These are phyloP conservation scores for Intellagama lesueurii DNA, from an alignment of 2,797 vertebrate genomes.

Conservation along the genomic window DNA sequence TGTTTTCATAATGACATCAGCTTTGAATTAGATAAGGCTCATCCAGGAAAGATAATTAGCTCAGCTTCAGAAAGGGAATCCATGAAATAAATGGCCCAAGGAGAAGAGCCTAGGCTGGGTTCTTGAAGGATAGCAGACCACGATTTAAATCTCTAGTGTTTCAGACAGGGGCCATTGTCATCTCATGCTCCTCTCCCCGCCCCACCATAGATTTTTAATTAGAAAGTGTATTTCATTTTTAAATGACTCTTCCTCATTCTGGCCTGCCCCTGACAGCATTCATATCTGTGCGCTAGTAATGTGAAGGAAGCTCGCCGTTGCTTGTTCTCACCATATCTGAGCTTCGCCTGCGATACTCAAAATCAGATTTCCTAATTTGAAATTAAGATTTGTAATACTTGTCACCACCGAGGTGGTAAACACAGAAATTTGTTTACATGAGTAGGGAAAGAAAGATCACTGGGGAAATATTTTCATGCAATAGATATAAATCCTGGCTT, in stretches of 20 bases:
- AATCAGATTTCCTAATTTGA: neutral
- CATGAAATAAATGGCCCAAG: neutral
- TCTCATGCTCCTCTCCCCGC: neutral
- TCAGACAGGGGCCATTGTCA: neutral
- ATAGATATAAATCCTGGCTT: neutral
- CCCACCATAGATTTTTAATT: neutral
- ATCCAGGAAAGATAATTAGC: constrained; percentile 44
- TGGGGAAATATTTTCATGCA: constrained; percentile 6
- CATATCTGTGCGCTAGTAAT: too few relatives aligned
- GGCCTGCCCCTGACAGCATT: neutral
- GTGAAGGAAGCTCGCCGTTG: neutral
- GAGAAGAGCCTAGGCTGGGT: neutral
- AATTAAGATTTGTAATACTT: constrained; percentile 6
- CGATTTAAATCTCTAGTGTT: neutral
- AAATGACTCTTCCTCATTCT: neutral
- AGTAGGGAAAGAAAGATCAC: neutral
- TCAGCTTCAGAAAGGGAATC: constrained; percentile 38
- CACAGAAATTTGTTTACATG: neutral
- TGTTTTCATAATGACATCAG: constrained; percentile 57
- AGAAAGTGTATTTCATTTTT: neutral
- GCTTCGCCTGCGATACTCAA: neutral
- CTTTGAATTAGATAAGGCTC: constrained; percentile 45
- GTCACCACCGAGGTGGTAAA: neutral
- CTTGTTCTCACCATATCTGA: neutral
- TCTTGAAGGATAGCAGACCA: constrained; percentile 9